Evolutionary conservation across 2,113 vertebrate genomes (phyloP).

Genomic region (Hylia prasina): DNA sequence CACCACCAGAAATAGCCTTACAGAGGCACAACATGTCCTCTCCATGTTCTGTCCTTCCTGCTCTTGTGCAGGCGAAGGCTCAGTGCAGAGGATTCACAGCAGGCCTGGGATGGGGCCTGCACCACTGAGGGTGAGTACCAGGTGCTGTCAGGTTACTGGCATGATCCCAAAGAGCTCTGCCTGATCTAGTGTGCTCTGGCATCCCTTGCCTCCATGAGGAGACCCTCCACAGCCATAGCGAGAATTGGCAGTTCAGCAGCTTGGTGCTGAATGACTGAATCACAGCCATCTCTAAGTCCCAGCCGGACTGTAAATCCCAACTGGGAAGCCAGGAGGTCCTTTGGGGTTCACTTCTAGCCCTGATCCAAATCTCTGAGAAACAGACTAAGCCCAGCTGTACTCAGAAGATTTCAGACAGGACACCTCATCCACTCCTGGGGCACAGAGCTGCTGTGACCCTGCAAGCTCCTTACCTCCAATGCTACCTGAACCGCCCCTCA

Average conservation of each 20-base stretch:
- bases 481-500: neutral
- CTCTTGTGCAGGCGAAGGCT: fast-evolving
- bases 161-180: neutral
- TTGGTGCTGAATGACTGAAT: neutral
- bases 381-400: neutral
- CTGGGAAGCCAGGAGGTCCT: neutral
- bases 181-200: fast-evolving
- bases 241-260: neutral
- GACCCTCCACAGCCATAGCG: fast-evolving
- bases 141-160: neutral
- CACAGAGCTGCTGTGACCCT: neutral
- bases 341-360: neutral
- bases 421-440: neutral
- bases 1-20: neutral
- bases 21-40: fast-evolving
- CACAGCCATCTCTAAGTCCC: neutral
- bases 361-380: neutral
- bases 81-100: neutral
- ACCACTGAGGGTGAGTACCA: neutral
- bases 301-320: neutral
- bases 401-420: neutral
- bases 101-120: neutral
- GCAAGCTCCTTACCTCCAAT: neutral
- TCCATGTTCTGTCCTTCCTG: fast-evolving
- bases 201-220: neutral